Evolutionary conservation across 2,113 vertebrate genomes (phyloP).

Genomic region (Dascyllus trimaculatus): DNA sequence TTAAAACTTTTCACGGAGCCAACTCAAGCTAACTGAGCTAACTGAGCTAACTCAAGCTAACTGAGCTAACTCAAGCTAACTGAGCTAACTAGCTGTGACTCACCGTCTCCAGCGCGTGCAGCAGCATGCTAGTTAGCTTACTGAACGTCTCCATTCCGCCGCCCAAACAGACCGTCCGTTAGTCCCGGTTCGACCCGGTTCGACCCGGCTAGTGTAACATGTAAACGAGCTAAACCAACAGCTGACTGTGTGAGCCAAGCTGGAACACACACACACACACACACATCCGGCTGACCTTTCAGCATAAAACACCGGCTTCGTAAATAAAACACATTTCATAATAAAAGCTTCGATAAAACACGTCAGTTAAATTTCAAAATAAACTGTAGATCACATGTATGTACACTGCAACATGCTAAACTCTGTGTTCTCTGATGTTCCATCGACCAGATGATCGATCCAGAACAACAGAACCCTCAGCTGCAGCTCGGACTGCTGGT

Average conservation of each 20-base stretch:
- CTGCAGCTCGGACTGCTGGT: too few relatives aligned
- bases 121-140: slow-evolving; percentile 72
- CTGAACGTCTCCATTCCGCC: slow-evolving; percentile 76
- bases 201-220: slow-evolving; percentile 3
- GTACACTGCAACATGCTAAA: too few relatives aligned
- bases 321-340: not conserved
- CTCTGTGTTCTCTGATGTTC: too few relatives aligned
- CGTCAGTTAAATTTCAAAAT: too few relatives aligned
- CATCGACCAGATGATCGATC: too few relatives aligned
- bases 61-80: slow-evolving; percentile 23
- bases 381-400: too few relatives aligned
- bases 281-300: not conserved
- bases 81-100: slow-evolving; percentile 40
- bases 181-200: not conserved
- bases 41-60: too few relatives aligned
- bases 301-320: slow-evolving; percentile 20
- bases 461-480: too few relatives aligned
- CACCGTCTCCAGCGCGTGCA: slow-evolving; percentile 82
- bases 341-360: slow-evolving; percentile 2
- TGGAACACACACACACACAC: too few relatives aligned
- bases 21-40: too few relatives aligned
- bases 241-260: not conserved
- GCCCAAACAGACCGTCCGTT: not conserved
- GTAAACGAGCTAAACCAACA: slow-evolving; percentile 4
- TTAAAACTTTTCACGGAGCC: not conserved